Base-by-base conservation (phyloP, 2,888 invertebrate species). In the Drosophila lutescens region DNA sequence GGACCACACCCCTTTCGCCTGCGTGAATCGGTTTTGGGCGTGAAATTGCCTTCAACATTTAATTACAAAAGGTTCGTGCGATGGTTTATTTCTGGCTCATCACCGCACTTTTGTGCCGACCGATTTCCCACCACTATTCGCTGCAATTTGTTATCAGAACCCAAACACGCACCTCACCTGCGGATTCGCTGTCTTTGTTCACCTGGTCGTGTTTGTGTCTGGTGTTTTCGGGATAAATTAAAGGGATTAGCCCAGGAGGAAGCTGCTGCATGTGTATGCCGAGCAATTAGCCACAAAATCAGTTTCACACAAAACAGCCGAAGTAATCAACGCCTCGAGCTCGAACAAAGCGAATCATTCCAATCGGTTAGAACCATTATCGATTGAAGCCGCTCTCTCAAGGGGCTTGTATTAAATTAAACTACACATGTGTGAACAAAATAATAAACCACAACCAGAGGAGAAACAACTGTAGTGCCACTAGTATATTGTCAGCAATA, bases 41-140 rank as follows among this genome's bases (percentile, higher is more conserved):
- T 59, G 41, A 85, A 77, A 74, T 71, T 59, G 47, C 66, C 72
- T 54, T 62, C 47, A 59, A 57, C 77, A 82, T 77, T 87, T 85
- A 87, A 85, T 85, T 77, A 73, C 61, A 69, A 76, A 66, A 65
- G 51, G 63, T 77, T 72, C 70, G 55, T 71, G 58, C 17, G 62
- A 40, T 53, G 55, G 70, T 62, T 60, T 70, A 71, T 66, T 67
- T 67, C 58, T 57, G 54, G 58, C 51, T 7, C 63, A 74, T 63
- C 63, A 60, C 50, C 17, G 47, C 58, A 58, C 50, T 56, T 49
- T 54, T 30, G 49, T 65, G 34, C 26, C 62, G 65, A 30, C 65
- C 51, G 40, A 49, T 15, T 20, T 15, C 13, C 66, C 67, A 53
- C 46, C 40, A 34, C 51, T 20, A 32, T n/a, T 36, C 30, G 9